Conservation (phyloP, 1,140 invertebrate genomes). For the Anastrepha obliqua region DNA sequence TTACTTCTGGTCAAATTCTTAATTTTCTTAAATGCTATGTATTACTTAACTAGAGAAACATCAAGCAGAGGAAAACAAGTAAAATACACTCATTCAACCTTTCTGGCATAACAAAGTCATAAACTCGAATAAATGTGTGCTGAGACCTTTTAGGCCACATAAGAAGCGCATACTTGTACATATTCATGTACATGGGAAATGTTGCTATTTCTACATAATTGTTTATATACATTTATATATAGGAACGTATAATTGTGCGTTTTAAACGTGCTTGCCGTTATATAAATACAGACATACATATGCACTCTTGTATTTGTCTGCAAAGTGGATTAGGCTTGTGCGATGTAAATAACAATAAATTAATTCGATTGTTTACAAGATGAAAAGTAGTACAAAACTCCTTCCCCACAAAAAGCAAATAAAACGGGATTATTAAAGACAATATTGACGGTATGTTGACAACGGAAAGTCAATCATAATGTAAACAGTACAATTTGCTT, state of each 20-base stretch:
- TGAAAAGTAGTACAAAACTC: not conserved
- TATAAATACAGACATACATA: not conserved
- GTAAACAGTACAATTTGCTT: not conserved
- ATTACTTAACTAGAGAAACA: not conserved
- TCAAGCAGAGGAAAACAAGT: not conserved
- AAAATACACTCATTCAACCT: not conserved
- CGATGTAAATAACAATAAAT: not conserved
- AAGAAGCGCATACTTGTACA: no score
- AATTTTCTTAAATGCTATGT: not conserved
- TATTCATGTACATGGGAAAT: no score
- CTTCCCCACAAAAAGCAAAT: not conserved
- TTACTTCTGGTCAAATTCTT: not conserved
- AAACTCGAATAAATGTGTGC: not conserved
- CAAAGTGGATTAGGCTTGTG: not conserved
- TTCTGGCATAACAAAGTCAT: not conserved
- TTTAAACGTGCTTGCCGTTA: not conserved
- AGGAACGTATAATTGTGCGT: not conserved
- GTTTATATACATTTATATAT: not conserved
- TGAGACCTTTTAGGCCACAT: not conserved
- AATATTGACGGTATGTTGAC: not conserved
- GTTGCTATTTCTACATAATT: not conserved
- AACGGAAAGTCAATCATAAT: not conserved
- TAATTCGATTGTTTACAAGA: conserved; percentile 53
- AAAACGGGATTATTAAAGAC: not conserved
- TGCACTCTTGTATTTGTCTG: not conserved